Conservation (phyloP, 2,888 invertebrate genomes). For the Lithodes maja region DNA sequence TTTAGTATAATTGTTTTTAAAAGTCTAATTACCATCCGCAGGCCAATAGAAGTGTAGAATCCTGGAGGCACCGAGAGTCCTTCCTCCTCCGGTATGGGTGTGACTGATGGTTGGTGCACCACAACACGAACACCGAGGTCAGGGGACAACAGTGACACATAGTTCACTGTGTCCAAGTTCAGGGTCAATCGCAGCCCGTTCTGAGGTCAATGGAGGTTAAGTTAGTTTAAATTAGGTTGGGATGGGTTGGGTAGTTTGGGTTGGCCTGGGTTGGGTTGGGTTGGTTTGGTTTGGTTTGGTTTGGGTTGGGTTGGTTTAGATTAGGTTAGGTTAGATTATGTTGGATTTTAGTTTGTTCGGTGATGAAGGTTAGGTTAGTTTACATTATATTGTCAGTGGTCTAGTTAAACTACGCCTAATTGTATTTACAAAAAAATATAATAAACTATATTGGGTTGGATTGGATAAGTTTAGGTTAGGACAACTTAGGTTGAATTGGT, state of each 20-base stretch:
- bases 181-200: conserved; percentile 64
- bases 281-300: not conserved
- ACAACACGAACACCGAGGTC: conserved; percentile 67
- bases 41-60: conserved; percentile 54
- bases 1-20: too few species aligned
- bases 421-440: too few species aligned
- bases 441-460: not conserved
- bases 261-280: not conserved
- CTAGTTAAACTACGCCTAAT: too few species aligned
- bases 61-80: conserved; percentile 68
- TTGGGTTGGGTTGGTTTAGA: not conserved
- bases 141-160: conserved; percentile 65
- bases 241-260: not conserved
- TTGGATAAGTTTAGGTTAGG: not conserved
- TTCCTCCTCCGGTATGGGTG: conserved; percentile 69
- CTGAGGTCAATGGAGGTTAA: conserved; percentile 33
- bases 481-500: not conserved
- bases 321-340: not conserved
- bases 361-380: not conserved
- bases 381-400: too few species aligned
- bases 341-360: not conserved
- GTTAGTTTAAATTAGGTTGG: not conserved
- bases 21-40: not conserved
- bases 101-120: conserved; percentile 57
- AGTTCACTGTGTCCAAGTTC: conserved; percentile 49